Evolutionary conservation across 1,140 invertebrate species (phyloP).

Genomic region (Gryllus bimaculatus): DNA sequence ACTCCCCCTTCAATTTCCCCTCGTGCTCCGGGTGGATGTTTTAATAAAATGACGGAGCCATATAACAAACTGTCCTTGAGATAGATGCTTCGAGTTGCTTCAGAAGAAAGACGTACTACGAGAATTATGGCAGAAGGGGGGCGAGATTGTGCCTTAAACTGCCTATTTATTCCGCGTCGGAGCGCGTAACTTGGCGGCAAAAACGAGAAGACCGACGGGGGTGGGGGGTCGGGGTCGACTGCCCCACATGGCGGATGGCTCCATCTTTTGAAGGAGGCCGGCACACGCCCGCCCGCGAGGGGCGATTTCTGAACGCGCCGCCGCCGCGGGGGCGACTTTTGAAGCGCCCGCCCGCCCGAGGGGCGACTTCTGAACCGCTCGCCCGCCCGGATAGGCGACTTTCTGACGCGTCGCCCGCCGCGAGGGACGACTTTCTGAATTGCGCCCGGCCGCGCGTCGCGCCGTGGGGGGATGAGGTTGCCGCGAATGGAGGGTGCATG

Average conservation of each 20-base stretch:
- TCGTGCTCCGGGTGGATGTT: not conserved
- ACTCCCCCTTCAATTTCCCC: too few relatives aligned
- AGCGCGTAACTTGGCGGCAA: not conserved
- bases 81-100: not conserved
- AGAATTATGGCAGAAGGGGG: not conserved
- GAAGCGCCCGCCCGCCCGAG: too few relatives aligned
- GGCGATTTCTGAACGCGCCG: not conserved
- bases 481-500: too few relatives aligned
- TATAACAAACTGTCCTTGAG: constrained; percentile 4
- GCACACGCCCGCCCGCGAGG: not conserved
- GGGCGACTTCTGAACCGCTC: too few relatives aligned
- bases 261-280: not conserved
- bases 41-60: not conserved
- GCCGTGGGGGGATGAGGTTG: too few relatives aligned
- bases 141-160: not conserved
- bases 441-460: too few relatives aligned
- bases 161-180: not conserved
- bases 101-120: not conserved
- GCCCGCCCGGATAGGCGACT: too few relatives aligned
- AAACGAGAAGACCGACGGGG: too few relatives aligned
- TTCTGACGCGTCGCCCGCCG: not conserved
- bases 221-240: too few relatives aligned
- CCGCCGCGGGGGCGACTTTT: not conserved
- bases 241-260: not conserved
- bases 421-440: not conserved